A percentile compares a stretch with the other conserved stretches of the same genome.
Conservation (phyloP, 2,888 invertebrate genomes). For the Nasonia oneida region DNA sequence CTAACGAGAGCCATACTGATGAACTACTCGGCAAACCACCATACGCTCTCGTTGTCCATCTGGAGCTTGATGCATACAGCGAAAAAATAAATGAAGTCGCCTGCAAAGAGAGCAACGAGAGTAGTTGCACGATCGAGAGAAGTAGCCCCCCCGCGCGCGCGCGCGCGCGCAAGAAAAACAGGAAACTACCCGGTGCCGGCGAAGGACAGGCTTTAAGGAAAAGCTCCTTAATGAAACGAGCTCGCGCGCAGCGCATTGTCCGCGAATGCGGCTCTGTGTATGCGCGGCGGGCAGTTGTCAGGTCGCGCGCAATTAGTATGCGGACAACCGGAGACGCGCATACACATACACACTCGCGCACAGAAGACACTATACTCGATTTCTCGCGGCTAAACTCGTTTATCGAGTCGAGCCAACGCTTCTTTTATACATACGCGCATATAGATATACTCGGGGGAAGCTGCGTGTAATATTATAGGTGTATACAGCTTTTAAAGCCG, state of each 20-base stretch:
- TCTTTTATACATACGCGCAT: slow-evolving; percentile 11
- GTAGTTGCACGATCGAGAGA: background rate
- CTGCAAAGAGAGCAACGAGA: background rate
- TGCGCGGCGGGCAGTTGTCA: slow-evolving; percentile 31
- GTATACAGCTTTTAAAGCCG: slow-evolving; percentile 41
- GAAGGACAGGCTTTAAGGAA: slow-evolving; percentile 33
- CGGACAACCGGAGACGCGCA: slow-evolving; percentile 57
- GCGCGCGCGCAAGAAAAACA: background rate
- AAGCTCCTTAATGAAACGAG: slow-evolving; percentile 52
- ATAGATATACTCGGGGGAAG: slow-evolving; percentile 10
- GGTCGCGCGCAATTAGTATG: slow-evolving; percentile 59
- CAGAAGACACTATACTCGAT: slow-evolving; percentile 15
- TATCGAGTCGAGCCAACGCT: slow-evolving; percentile 44
- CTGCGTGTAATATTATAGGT: background rate
- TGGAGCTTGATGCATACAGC: background rate
- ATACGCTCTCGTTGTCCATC: background rate
- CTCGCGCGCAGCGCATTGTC: slow-evolving; percentile 44
- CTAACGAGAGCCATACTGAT: background rate
- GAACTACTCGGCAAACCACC: background rate
- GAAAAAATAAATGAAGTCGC: background rate
- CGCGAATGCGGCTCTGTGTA: slow-evolving; percentile 3
- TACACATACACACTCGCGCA: background rate
- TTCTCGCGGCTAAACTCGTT: slow-evolving; percentile 50
- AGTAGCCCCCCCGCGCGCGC: background rate
- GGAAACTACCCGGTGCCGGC: slow-evolving; percentile 30